Conservation (phyloP, 2,797 vertebrate genomes). For the Argya squamiceps region DNA sequence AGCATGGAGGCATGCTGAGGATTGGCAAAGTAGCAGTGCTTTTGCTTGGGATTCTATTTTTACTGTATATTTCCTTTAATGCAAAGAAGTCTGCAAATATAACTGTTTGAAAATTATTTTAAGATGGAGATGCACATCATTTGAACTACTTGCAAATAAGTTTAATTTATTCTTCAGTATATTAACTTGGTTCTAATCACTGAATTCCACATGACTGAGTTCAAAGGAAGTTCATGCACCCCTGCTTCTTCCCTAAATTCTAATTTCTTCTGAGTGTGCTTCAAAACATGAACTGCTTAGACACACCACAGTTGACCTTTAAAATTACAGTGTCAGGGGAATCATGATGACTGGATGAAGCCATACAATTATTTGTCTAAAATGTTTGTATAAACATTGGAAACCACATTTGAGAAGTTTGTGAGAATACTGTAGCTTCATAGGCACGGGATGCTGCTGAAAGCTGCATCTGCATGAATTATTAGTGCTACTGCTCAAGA, state of each 20-base stretch:
- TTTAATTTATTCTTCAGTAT: conserved; percentile 51
- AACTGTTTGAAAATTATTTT: neutral
- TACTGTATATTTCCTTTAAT: neutral
- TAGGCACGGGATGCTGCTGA: neutral
- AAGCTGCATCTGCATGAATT: neutral
- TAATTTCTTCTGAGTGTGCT: conserved; percentile 27
- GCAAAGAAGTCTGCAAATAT: conserved; percentile 4
- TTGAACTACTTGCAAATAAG: conserved; percentile 3
- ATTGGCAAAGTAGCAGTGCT: neutral
- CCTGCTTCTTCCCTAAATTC: conserved; percentile 2
- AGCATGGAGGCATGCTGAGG: neutral
- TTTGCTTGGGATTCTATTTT: neutral
- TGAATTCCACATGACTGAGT: conserved; percentile 57
- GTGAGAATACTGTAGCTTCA: neutral
- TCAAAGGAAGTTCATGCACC: conserved; percentile 48
- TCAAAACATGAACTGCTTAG: conserved; percentile 15
- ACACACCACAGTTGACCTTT: conserved; percentile 38
- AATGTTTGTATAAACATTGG: neutral
- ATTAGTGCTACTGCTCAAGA: neutral
- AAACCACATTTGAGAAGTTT: neutral
- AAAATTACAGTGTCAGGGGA: neutral
- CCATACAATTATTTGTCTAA: neutral
- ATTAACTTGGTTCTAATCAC: conserved; percentile 66
- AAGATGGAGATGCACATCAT: conserved; percentile 7
- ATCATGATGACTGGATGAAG: neutral